Conservation (phyloP, 1,140 invertebrate species). For the Anastrepha obliqua region DNA sequence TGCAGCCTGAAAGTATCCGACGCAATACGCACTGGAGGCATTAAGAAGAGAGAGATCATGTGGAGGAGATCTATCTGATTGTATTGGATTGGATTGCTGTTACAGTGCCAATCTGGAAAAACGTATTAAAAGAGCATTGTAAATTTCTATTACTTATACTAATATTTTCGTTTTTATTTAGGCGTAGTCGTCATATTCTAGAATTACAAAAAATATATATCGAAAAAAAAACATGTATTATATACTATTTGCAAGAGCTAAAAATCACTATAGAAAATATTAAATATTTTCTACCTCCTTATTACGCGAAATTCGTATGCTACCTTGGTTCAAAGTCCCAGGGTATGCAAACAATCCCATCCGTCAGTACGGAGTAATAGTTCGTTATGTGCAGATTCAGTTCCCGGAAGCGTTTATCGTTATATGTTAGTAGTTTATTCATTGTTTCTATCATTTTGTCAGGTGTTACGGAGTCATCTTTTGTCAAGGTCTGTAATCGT, state of each 20-base stretch:
- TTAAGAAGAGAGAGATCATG: no score
- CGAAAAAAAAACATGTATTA: no score
- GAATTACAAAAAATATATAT: no score
- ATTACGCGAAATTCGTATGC: neutral
- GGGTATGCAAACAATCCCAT: conserved; percentile 93
- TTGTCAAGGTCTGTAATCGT: conserved; percentile 82
- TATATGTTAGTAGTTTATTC: conserved; percentile 78
- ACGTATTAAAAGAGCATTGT: no score
- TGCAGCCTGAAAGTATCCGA: no score
- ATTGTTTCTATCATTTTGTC: conserved; percentile 91
- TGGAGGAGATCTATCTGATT: no score
- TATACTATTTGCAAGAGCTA: neutral
- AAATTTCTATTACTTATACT: no score
- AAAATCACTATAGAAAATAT: no score
- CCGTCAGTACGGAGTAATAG: conserved; percentile 92
- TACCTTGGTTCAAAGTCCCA: conserved; percentile 85
- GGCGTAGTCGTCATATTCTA: neutral
- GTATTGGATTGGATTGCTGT: no score
- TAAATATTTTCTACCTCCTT: no score
- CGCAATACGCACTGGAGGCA: no score
- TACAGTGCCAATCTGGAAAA: no score
- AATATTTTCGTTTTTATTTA: neutral
- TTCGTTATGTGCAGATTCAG: conserved; percentile 87
- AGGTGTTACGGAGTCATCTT: conserved; percentile 93
- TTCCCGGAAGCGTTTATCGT: conserved; percentile 74